Base-by-base conservation (phyloP, 1,140 invertebrate species). In the Marisa cornuarietis region DNA sequence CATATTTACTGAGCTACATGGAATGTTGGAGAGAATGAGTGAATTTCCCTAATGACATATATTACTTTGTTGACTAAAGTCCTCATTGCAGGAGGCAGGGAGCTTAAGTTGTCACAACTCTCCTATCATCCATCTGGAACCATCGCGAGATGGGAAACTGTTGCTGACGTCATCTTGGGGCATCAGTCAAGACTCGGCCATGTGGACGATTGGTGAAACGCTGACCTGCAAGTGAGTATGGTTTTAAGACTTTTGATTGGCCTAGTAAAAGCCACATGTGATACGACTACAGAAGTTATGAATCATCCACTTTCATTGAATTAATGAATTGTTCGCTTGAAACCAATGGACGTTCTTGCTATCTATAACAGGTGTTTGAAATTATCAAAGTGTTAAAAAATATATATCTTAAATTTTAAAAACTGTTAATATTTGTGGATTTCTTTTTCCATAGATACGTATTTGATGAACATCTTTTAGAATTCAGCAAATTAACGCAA, bases 401-500 rank as follows among this genome's bases (percentile, higher is more conserved):
- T 54, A 58, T 58, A 58, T 58, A 58, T 9, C 11, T 14, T 58
- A 11, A 58, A 11, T 58, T 58, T 58, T 58, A 14, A 18, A 58
- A 18, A 18, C 11, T 58, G 16, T 58, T 58, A 4, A 58, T 18
- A 58, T 58, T 9, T 11, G 31, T 42, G 31, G 31, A 42, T 42
- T 58, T 58, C 16, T 58, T 1, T 58, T 58, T 58, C 11, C 83
- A 62, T 74, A 90, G 89, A 71, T 87, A 85, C 80, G 78, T 83
- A 22, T 94, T 95, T 84, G 94, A 96, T 69, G 97, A 98, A 83
- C 94, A 96, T 84, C 95, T 97, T 88, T 95, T 96, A 11, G 96
- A 98, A 89, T 99, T 99, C 91, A 95, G 96, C 85, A 98, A 98
- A 90, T 89, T 94, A 71, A 91, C 92, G 0, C 95, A 97, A 90